phyloP scores from a whole-genome alignment of 2,113 vertebrate genomes.

The Crotophaga sulcirostris region DNA sequence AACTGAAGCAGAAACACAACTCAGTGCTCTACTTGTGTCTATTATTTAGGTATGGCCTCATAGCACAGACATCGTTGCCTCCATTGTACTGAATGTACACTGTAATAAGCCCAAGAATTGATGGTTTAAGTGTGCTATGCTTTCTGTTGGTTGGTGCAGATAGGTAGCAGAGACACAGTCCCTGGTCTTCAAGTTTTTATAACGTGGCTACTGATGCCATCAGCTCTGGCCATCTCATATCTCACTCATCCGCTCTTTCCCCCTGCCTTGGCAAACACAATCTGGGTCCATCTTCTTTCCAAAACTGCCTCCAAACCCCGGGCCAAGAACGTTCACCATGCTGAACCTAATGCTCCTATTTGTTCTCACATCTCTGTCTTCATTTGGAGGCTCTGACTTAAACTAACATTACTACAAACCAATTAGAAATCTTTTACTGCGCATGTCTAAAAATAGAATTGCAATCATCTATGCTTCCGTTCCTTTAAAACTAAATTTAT shows the following conservation, averaged over 20 bases:
- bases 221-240: not conserved
- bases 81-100: not conserved
- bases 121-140: not conserved
- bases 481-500: slow-evolving; percentile 56
- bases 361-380: not conserved
- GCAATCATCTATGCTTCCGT: slow-evolving; percentile 52
- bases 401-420: not conserved
- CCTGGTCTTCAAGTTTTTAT: not conserved
- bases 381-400: not conserved
- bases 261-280: not conserved
- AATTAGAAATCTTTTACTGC: not conserved
- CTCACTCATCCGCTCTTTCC: not conserved
- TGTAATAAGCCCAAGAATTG: not conserved
- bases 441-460: slow-evolving; percentile 41
- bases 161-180: not conserved
- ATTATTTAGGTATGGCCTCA: not conserved
- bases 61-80: not conserved
- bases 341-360: not conserved
- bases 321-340: not conserved
- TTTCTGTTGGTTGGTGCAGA: not conserved
- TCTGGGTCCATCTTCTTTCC: not conserved
- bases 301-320: not conserved
- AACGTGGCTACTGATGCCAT: rapidly evolving
- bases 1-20: not conserved
- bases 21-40: not conserved